These are phyloP conservation scores for Nibea coibor DNA, from an alignment of 2,113 vertebrate species.

Conservation along the genomic window DNA sequence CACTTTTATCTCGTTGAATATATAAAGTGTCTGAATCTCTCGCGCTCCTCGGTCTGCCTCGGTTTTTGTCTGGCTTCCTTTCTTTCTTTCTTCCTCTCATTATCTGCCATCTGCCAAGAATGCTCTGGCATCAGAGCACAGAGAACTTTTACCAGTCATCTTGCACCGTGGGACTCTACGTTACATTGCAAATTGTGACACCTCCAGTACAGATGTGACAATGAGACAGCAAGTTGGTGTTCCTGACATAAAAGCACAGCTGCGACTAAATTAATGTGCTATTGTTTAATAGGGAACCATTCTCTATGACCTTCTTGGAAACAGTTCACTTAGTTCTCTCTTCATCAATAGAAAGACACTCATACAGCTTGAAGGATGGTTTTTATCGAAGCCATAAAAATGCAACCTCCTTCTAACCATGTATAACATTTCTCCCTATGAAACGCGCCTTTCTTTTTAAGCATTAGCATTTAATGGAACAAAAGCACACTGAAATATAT, in stretches of 20 bases:
- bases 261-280: conserved; percentile 18
- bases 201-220: conserved; percentile 33
- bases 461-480: conserved; percentile 21
- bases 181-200: conserved; percentile 22
- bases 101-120: conserved; percentile 26
- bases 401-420: background rate
- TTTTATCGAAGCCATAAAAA: conserved; percentile 33
- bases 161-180: background rate
- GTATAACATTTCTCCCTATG: background rate
- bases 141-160: conserved; percentile 17
- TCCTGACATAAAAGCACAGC: conserved; percentile 10
- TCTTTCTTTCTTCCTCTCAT: conserved; percentile 29
- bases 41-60: background rate
- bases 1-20: conserved; percentile 31
- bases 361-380: conserved; percentile 1
- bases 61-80: background rate
- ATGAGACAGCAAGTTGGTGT: conserved; percentile 18
- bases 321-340: background rate
- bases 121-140: conserved; percentile 8
- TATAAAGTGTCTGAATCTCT: conserved; percentile 11
- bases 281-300: conserved; percentile 22
- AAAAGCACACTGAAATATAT: conserved; percentile 10
- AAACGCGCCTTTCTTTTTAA: conserved; percentile 1
- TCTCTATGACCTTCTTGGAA: conserved; percentile 16
- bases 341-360: background rate